Evolutionary conservation across 37 sponge, comb jelly and placozoan genomes (phyloP).

Genomic region (Beroe ovata): DNA sequence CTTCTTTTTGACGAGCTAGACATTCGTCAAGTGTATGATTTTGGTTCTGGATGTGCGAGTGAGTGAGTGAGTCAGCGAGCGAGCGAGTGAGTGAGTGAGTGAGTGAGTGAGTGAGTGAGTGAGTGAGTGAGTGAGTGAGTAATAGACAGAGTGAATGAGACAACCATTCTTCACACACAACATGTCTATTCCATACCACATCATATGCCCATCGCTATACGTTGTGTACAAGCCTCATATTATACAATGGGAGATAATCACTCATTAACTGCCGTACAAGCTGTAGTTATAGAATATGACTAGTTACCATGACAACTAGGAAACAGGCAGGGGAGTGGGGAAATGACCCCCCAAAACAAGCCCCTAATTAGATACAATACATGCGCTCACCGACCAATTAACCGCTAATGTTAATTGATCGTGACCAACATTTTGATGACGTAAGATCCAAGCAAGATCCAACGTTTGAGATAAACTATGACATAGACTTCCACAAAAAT

Average conservation of each 20-base stretch:
- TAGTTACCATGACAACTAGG: not conserved
- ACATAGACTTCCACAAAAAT: too few species aligned
- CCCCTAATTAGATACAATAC: not conserved
- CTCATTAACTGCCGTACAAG: not conserved
- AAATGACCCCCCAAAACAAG: not conserved
- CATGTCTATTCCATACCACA: too few species aligned
- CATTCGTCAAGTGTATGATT: not conserved
- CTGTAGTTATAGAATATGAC: not conserved
- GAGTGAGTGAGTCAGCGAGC: not conserved
- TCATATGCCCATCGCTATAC: not conserved
- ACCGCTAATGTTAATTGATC: too few species aligned
- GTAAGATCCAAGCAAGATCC: too few species aligned
- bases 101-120: not conserved
- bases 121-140: not conserved
- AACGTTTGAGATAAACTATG: too few species aligned
- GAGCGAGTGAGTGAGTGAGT: not conserved
- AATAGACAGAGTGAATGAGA: not conserved
- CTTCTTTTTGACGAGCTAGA: not conserved
- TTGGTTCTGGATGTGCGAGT: not conserved
- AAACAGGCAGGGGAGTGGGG: not conserved
- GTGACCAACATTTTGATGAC: too few species aligned
- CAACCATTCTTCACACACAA: too few species aligned
- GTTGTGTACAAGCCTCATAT: not conserved
- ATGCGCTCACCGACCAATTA: too few species aligned
- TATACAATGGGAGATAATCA: not conserved